phyloP scores from a whole-genome alignment of 2,888 invertebrate genomes.

The Chrysolina haemoptera region DNA sequence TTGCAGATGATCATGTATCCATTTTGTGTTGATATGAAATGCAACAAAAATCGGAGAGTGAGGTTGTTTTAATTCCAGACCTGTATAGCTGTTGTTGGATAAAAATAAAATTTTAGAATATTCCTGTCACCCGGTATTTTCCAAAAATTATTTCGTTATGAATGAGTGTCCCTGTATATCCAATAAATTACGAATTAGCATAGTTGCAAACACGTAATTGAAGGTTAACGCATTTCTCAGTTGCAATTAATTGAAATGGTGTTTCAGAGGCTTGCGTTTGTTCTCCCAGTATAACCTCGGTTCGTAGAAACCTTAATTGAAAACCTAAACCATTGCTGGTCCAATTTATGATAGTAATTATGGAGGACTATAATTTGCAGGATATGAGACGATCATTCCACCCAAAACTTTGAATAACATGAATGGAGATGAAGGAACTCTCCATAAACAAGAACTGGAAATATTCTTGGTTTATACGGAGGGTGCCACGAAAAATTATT shows the following conservation, averaged over 20 bases:
- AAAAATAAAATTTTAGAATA: no score
- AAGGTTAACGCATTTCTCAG: neutral
- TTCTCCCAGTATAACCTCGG: neutral
- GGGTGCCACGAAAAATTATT: neutral
- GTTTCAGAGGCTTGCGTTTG: constrained; percentile 3
- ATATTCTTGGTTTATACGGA: neutral
- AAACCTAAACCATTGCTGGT: constrained; percentile 6
- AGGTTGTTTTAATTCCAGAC: no score
- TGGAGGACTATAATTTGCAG: neutral
- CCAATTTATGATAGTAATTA: constrained; percentile 8
- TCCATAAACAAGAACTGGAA: neutral
- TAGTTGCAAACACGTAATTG: neutral
- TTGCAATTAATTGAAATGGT: constrained; percentile 10
- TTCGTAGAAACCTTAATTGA: constrained; percentile 3
- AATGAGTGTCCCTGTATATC: neutral
- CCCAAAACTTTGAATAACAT: constrained; percentile 12
- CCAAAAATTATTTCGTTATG: no score
- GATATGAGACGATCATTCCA: constrained; percentile 1
- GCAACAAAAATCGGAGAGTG: no score
- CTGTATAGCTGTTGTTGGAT: no score
- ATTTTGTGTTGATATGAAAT: no score
- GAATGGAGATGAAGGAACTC: neutral
- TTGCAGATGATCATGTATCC: no score
- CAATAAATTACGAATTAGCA: neutral
- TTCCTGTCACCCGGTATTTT: no score